Evolutionary conservation across 2,113 vertebrate genomes (phyloP), one percentile per base, ranked within the genome.

Genomic region (Numida meleagris): DNA sequence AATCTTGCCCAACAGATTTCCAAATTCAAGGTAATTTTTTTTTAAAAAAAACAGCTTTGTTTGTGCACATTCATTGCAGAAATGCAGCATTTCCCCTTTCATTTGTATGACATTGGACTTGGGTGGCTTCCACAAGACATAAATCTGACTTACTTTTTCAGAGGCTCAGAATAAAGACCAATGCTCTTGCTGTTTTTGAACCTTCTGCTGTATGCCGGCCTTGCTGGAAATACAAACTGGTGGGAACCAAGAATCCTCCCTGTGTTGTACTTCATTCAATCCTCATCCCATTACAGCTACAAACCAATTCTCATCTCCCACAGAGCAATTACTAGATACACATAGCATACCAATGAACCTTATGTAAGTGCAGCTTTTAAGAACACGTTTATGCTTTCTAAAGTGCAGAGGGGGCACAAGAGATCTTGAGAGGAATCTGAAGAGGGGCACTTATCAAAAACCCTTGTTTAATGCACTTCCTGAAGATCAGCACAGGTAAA

Each of bases 391-490:
- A 31, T 18, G 5, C 63, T 86, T 95, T 88, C 27, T 50, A n/a
- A 86, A 66, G 12, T 3, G 9, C 25, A 55, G 57, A 61, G 27
- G 50, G 25, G 40, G 33, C 29, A 71, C 42, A 50, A 6, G 16
- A 80, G 46, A 55, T 59, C 50, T 94, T 58, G 48, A 92, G 33
- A 20, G 31, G 23, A 91, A 74, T 51, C 6, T 78, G 57, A 86
- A 89, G 63, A 74, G 0, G 0, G 29, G 10, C 0, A 0, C 27
- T 74, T 27, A 77, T 78, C 42, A 74, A 88, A 82, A 92, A 45
- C 9, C 18, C 45, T 10, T 9, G 72, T 79, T 82, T 85, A 79
- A 75, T 51, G 55, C 24, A 45, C 80, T 88, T 82, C 59, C 67
- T 0, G 0, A 50, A 67, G 50, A 83, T 86, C 23, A 86, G 25